These are phyloP conservation scores for Rhegmatorhina hoffmannsi DNA, from an alignment of 2,113 vertebrate species.

Conservation along the genomic window DNA sequence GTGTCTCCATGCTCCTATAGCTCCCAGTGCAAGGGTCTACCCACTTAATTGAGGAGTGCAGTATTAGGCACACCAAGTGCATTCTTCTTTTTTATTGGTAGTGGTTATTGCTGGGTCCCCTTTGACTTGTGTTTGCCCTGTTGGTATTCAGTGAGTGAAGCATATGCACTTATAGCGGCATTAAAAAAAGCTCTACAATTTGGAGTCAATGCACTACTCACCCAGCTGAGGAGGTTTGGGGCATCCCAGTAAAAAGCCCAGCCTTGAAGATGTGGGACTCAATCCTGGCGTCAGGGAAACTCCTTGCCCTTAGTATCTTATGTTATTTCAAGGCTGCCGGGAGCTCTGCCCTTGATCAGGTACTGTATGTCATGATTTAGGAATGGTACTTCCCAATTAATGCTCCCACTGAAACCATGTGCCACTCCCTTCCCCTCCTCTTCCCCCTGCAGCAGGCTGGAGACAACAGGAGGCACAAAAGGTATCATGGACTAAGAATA, in stretches of 20 bases:
- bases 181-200: neutral
- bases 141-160: neutral
- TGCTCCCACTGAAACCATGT: neutral
- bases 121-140: neutral
- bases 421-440: neutral
- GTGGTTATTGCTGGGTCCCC: neutral
- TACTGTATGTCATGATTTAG: neutral
- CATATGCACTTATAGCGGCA: neutral
- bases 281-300: neutral
- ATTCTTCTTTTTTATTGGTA: neutral
- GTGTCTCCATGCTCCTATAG: neutral
- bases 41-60: neutral
- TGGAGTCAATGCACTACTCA: neutral
- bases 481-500: accelerated
- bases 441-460: neutral
- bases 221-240: neutral
- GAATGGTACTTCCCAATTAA: neutral
- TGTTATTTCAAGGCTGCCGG: neutral
- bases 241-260: neutral
- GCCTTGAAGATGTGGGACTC: neutral
- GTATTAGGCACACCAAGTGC: neutral
- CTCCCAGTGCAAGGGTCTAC: neutral
- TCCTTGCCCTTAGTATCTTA: neutral
- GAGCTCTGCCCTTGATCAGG: neutral
- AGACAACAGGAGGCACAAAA: neutral